phyloP scores from a whole-genome alignment of 2,888 invertebrate genomes.

The Clanis bilineata region DNA sequence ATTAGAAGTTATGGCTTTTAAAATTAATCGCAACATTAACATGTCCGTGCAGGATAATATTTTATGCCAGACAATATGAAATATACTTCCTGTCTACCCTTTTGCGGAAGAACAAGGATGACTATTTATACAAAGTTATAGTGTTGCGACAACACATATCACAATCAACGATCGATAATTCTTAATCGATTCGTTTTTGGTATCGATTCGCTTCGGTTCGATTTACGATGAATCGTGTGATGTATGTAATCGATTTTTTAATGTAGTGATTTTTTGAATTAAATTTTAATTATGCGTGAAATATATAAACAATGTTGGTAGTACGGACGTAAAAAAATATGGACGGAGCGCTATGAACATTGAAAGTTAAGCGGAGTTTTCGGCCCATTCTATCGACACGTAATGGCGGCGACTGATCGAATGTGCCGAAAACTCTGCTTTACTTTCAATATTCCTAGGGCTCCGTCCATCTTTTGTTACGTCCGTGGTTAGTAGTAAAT shows the following conservation, averaged over 20 bases:
- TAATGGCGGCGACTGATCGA: too few relatives aligned
- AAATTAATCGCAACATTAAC: background rate
- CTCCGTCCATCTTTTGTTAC: too few relatives aligned
- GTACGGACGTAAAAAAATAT: too few relatives aligned
- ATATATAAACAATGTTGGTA: background rate
- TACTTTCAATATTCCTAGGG: too few relatives aligned
- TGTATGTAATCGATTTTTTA: conserved; percentile 44
- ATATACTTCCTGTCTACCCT: conserved; percentile 3
- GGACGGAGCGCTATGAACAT: too few relatives aligned
- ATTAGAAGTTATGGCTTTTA: conserved; percentile 1
- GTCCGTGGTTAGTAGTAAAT: too few relatives aligned
- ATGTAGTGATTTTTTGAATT: background rate
- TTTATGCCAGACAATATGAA: conserved; percentile 6
- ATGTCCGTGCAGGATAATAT: background rate
- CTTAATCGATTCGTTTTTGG: conserved; percentile 53
- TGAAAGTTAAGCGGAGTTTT: too few relatives aligned
- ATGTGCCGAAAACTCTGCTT: too few relatives aligned
- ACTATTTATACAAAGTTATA: conserved; percentile 3
- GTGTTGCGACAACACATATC: background rate
- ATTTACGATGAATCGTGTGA: conserved; percentile 60
- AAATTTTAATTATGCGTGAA: background rate
- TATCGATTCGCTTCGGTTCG: conserved; percentile 56
- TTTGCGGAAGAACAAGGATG: conserved; percentile 1
- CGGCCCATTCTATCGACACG: too few relatives aligned
- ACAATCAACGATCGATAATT: conserved; percentile 24